Evolutionary conservation across 2,113 vertebrate species (phyloP).

Genomic region (Psilopsiagon aurifrons): DNA sequence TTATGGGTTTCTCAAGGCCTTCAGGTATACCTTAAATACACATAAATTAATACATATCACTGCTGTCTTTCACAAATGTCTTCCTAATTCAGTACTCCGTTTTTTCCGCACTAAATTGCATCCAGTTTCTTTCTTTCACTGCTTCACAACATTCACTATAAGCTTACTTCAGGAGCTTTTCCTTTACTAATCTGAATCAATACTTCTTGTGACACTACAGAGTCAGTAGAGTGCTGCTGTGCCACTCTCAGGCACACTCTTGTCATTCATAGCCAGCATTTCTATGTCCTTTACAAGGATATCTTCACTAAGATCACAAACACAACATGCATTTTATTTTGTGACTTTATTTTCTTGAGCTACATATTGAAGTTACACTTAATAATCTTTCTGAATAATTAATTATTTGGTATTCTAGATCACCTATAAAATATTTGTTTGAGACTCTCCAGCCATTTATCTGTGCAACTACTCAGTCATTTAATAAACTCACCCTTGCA

Average conservation of each 20-base stretch:
- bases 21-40: neutral
- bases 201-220: neutral
- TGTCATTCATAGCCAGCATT: neutral
- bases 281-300: neutral
- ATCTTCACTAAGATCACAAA: neutral
- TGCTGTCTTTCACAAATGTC: neutral
- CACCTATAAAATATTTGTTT: neutral
- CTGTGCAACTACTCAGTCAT: neutral
- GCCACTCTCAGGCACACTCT: neutral
- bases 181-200: neutral
- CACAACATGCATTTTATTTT: neutral
- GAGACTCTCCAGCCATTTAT: neutral
- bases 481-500: neutral
- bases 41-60: rapidly evolving
- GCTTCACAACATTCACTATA: neutral
- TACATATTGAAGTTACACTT: neutral
- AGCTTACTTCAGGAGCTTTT: neutral
- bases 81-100: neutral
- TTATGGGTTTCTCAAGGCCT: neutral
- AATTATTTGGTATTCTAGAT: neutral
- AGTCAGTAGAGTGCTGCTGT: neutral
- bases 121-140: neutral
- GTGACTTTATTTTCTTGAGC: neutral
- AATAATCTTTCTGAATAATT: neutral
- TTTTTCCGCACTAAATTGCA: neutral